Evolutionary conservation across 2,797 vertebrate species (phyloP), one percentile per base, ranked within the genome.

Genomic region (Rhadinocentrus ornatus): DNA sequence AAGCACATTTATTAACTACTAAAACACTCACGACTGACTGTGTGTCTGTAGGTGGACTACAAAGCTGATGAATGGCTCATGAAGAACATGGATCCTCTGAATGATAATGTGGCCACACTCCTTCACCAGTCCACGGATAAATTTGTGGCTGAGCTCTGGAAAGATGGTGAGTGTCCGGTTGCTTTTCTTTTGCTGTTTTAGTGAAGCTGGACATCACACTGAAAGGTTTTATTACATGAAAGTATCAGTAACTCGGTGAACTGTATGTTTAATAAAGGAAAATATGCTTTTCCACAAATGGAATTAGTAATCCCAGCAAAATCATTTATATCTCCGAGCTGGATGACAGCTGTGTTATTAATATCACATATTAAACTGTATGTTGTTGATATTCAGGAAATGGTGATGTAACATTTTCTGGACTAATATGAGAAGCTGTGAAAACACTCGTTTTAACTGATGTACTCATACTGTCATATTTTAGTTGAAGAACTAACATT

Each of bases 61-160:
- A 99, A 99, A 90, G 97, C 98, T 0, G 97, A 97, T 2, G 96
- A 98, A 71, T 99, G 98, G 98, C 94, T 99, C 24, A 98, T 99
- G 97, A 99, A 99, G 93, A 99, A 99, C 92, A 99, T 99, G 98
- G 98, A 99, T 82, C 98, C 98, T 0, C 93, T 99, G 72, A 99
- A 99, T 0, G 98, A 99, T 88, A 99, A 99, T 12, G 95, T 99
- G 8, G 97, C 98, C 69, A 95, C 96, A 0, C 93, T 99, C 67
- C 96, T 99, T 71, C 97, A 99, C 90, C 97, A 98, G 86, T 99
- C 98, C 0, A 97, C 96, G 0, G 97, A 99, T 92, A 99, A 97
- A 86, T 99, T 99, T 83, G 96, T 98, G 81, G 97, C 96, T 0
- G 97, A 99, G 87, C 95, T 99, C 55, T 99, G 97, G 97, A 98